Evolutionary conservation across 2,797 vertebrate genomes (phyloP), one percentile per base, ranked within the genome.

Genomic region (Etheostoma nigrum): DNA sequence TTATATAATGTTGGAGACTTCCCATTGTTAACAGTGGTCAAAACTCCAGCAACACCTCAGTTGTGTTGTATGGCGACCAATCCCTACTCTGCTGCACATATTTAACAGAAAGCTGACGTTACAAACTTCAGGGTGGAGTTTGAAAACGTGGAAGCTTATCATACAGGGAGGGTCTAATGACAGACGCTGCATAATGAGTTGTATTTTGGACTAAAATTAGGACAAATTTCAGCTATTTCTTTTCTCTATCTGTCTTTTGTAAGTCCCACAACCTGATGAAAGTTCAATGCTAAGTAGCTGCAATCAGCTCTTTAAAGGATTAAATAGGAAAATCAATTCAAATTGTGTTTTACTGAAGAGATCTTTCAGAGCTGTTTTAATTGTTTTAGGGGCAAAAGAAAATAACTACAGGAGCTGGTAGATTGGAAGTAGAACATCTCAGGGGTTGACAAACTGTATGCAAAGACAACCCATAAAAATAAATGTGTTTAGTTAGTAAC

Each of bases 401-500:
- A 40, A 11, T 40, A 0, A 40, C 36, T 33, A 4, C 18, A 49
- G 23, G 21, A 16, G 16, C 45, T 13, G 13, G 4, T 11, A 8
- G 21, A 21, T 16, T 36, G 7, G 7, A 14, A n/a, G 25, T 25
- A 9, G 19, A 47, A 18, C 21, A 25, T 4, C 19, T 57, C 42
- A 48, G 25, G 49, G 49, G 19, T 16, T 18, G 15, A 16, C 52
- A 21, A 12, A 48, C 6, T 48, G 10, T 14, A 14, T 44, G 21
- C 33, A 44, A 33, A 59, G 13, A 42, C 51, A 45, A 61, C 33
- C 23, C 8, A 18, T 30, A 45, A 42, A 25, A n/a, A 33, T 52
- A 73, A 62, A 62, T 13, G 16, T 27, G 14, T 51, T 71, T 58
- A 13, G 73, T 72, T 51, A 45, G 58, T 53, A 54, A 45, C 58